Evolutionary conservation across 2,797 vertebrate species (phyloP).

Genomic region (Benthosema pterotum): DNA sequence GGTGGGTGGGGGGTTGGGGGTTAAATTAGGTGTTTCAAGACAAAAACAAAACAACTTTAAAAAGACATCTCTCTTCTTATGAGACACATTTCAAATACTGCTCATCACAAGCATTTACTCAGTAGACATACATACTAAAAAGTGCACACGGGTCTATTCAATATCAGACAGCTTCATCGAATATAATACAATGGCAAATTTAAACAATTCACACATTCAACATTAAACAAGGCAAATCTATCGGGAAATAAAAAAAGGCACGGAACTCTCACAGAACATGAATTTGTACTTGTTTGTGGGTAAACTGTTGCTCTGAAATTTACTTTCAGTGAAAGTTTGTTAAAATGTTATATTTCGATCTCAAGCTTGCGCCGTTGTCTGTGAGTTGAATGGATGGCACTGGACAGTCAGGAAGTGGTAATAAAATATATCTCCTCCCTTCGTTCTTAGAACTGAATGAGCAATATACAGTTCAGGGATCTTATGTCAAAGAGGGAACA

Average conservation of each 20-base stretch:
- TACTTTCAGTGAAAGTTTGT: slow-evolving; percentile 84
- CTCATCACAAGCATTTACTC: slow-evolving; percentile 86
- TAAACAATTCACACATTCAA: slow-evolving; percentile 91
- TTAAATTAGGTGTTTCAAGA: slow-evolving; percentile 72
- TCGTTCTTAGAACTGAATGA: slow-evolving; percentile 12
- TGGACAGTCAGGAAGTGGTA: slow-evolving; percentile 70
- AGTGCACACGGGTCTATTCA: slow-evolving; percentile 85
- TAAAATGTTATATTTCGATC: slow-evolving; percentile 52
- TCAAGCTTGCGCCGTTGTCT: slow-evolving; percentile 70
- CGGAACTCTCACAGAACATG: slow-evolving; percentile 88
- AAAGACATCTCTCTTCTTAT: slow-evolving; percentile 72
- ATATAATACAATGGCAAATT: slow-evolving; percentile 83
- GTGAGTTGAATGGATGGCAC: slow-evolving; percentile 83
- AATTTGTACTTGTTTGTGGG: slow-evolving; percentile 55
- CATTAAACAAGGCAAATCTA: slow-evolving; percentile 92
- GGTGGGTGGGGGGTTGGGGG: slow-evolving; percentile 24
- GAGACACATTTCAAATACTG: slow-evolving; percentile 82
- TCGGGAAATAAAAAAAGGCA: slow-evolving; percentile 83
- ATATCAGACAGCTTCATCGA: slow-evolving; percentile 85
- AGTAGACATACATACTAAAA: slow-evolving; percentile 90
- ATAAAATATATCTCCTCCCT: slow-evolving; percentile 35
- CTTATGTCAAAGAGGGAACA: slow-evolving; percentile 29
- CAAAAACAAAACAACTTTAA: slow-evolving; percentile 43
- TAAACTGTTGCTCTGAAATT: slow-evolving; percentile 68
- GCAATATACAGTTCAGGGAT: slow-evolving; percentile 12